Percentiles rank a stretch among this genome's conserved stretches.
Conservation (phyloP, 1,140 invertebrate genomes). For the Zaprionus tsacasi region DNA sequence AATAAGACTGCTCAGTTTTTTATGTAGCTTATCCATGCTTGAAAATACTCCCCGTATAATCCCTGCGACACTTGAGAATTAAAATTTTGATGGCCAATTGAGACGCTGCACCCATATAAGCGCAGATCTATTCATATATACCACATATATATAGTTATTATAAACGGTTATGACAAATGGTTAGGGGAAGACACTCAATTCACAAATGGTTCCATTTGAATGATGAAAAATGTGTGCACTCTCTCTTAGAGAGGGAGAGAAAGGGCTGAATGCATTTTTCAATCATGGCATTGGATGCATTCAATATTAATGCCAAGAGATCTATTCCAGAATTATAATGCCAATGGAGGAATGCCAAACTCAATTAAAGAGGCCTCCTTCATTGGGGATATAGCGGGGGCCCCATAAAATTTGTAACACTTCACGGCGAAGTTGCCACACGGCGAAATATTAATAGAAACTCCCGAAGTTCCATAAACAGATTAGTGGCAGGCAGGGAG, state of each 20-base stretch:
- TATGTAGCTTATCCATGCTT: too few relatives aligned
- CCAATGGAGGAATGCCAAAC: conserved; percentile 42
- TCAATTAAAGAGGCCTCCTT: conserved; percentile 40
- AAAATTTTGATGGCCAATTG: conserved; percentile 43
- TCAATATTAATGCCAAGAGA: conserved; percentile 58
- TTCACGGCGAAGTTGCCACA: conserved; percentile 49
- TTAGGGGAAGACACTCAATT: conserved; percentile 35
- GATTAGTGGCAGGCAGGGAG: conserved; percentile 54
- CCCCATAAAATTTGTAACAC: conserved; percentile 75
- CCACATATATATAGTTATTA: conserved; percentile 18
- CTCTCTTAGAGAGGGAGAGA: conserved; percentile 6
- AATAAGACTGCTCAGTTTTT: not conserved
- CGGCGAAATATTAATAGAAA: conserved; percentile 69
- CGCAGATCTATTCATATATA: not conserved
- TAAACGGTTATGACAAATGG: conserved; percentile 26
- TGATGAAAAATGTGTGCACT: conserved; percentile 66
- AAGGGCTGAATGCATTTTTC: conserved; percentile 36
- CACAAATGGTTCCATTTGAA: conserved; percentile 56
- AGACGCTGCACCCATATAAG: conserved; percentile 32
- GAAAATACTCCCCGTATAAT: not conserved
- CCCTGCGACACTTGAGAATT: conserved; percentile 35
- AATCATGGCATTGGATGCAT: conserved; percentile 58
- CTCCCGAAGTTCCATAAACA: conserved; percentile 67
- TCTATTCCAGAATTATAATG: conserved; percentile 43
- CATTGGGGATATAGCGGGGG: not conserved